phyloP scores from a whole-genome alignment of 2,797 vertebrate genomes.

The Antennarius maculatus region DNA sequence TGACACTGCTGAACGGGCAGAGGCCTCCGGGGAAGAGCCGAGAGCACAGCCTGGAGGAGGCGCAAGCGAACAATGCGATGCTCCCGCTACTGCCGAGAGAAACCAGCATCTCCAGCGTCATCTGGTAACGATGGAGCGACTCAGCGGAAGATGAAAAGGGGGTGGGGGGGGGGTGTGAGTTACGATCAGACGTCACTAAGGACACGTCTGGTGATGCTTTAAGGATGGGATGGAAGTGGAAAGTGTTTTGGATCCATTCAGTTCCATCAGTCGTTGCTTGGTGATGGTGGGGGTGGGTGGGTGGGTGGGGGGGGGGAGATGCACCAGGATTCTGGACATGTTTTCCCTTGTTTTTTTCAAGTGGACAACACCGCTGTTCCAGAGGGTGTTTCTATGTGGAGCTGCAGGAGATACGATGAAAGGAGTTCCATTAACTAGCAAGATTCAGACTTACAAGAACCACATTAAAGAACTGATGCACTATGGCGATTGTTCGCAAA shows the following conservation, averaged over 20 bases:
- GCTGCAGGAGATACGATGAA: constrained; percentile 45
- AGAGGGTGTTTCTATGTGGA: constrained; percentile 58
- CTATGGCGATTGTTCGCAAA: constrained; percentile 65
- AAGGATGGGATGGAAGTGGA: not conserved
- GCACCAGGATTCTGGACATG: constrained; percentile 70
- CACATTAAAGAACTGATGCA: constrained; percentile 60
- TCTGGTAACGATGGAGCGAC: constrained; percentile 85
- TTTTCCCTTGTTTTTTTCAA: constrained; percentile 81
- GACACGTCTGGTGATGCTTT: constrained; percentile 28
- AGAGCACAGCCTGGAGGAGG: constrained; percentile 96
- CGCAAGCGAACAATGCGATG: constrained; percentile 97
- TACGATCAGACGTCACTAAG: constrained; percentile 15
- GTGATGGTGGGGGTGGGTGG: not conserved
- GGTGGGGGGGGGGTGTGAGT: constrained; percentile 19
- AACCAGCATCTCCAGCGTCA: constrained; percentile 99
- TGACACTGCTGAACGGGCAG: constrained; percentile 98
- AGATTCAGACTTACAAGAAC: constrained; percentile 64
- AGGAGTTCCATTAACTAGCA: constrained; percentile 51
- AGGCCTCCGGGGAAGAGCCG: constrained; percentile 93
- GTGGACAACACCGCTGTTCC: constrained; percentile 80
- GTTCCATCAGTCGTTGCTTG: constrained; percentile 22
- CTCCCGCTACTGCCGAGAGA: constrained; percentile 97
- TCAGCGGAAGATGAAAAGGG: constrained; percentile 16
- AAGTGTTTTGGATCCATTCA: constrained; percentile 33
- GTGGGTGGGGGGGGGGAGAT: not conserved